Base-by-base conservation (phyloP, 1,140 invertebrate genomes). In the Phocides pigmalion region DNA sequence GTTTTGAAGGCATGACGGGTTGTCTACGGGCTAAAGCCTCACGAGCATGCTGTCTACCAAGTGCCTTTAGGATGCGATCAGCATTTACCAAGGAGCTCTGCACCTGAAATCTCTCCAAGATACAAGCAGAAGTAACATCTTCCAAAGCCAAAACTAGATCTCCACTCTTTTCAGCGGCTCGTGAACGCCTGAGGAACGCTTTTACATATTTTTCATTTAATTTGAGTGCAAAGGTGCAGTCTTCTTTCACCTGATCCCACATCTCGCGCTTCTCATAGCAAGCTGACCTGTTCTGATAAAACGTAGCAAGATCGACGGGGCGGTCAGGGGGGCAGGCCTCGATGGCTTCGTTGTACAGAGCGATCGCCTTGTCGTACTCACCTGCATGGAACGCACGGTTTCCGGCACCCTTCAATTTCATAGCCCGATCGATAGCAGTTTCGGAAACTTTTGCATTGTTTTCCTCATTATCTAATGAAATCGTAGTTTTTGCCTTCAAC, bases 201-300 rank as follows among this genome's bases (percentile, higher is more conserved):
- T 99, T 99, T 16, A 95, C 93, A 92, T 99, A 99, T 69, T 94
- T 95, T 50, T 95, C 95, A 90, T 99, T 98, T 1, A 96, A 92
- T 82, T 97, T 94, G 17, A 99, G 91, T 3, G 98, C 98, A 87
- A 94, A 94, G 2, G 95, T 94, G 86, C 97, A 98, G 86, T 99
- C 98, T 66, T 95, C 93, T 72, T 97, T 95, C 0, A 98, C 97
- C 66, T 95, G 93, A 61, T 94, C 94, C 93, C 95, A 97, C 85
- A 98, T 97, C 90, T 96, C 96, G 91, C 98, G 92, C 84, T 98
- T 97, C 90, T 99, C 98, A 92, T 98, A 97, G 17, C 97, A 96
- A 35, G 98, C 98, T 3, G 98, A 98, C 81, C 98, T 94, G 82
- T 99, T 99, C 88, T 99, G 98, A 90, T 98, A 98, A 87, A 97